phyloP scores from a whole-genome alignment of 1,140 invertebrate genomes.

The Anthonomus grandis region DNA sequence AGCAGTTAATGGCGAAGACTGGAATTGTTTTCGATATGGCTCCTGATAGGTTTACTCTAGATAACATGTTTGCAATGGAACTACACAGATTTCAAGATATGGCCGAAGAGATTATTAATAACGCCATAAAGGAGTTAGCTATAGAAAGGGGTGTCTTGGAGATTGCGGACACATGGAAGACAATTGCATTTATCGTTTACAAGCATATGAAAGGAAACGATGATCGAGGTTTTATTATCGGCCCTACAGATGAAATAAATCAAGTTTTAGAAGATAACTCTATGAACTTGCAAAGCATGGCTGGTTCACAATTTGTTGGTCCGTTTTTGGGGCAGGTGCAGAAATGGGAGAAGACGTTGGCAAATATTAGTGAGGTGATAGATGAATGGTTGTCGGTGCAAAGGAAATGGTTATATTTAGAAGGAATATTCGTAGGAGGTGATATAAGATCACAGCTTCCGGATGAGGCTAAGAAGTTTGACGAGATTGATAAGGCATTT shows the following conservation, averaged over 20 bases:
- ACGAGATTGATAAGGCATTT: conserved; percentile 79
- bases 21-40: conserved; percentile 82
- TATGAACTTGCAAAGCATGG: conserved; percentile 88
- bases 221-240: conserved; percentile 67
- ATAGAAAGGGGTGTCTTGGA: conserved; percentile 84
- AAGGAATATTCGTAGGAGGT: conserved; percentile 85
- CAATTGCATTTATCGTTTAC: conserved; percentile 67
- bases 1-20: conserved; percentile 82
- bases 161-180: conserved; percentile 71
- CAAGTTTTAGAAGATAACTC: conserved; percentile 82
- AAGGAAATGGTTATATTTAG: conserved; percentile 85
- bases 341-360: conserved; percentile 78
- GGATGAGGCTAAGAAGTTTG: conserved; percentile 85
- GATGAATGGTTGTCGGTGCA: conserved; percentile 83
- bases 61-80: conserved; percentile 90
- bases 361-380: conserved; percentile 78
- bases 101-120: conserved; percentile 78
- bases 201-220: conserved; percentile 61
- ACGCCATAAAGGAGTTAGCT: conserved; percentile 81
- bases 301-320: conserved; percentile 83
- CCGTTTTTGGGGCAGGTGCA: conserved; percentile 78
- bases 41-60: conserved; percentile 78
- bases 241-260: conserved; percentile 76
- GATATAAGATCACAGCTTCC: conserved; percentile 82
- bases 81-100: conserved; percentile 79